These are phyloP conservation scores for Odontocolon sp. DNA, from an alignment of 2,888 invertebrate genomes.

Conservation along the genomic window DNA sequence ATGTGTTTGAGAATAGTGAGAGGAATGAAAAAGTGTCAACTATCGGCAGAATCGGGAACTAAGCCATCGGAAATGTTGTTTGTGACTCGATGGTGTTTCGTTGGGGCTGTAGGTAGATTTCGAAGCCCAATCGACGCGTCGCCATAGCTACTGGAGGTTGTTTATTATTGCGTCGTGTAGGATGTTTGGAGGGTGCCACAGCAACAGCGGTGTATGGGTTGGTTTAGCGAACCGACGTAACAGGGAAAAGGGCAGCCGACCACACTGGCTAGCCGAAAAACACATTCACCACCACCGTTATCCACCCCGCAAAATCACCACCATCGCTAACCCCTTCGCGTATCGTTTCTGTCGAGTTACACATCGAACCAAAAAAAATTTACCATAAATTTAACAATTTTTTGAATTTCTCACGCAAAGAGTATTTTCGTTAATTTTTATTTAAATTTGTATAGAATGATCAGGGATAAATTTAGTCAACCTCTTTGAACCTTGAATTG, in stretches of 20 bases:
- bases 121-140: constrained; percentile 79
- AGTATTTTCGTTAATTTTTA: too few species aligned
- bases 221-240: constrained; percentile 53
- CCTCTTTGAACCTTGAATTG: too few species aligned
- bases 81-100: constrained; percentile 14
- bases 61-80: constrained; percentile 2
- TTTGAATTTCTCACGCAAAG: too few species aligned
- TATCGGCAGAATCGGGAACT: constrained; percentile 44
- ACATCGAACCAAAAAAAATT: too few species aligned
- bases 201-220: too few species aligned
- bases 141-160: constrained; percentile 80
- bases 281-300: constrained; percentile 75
- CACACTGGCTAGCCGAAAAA: constrained; percentile 79
- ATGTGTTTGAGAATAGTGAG: too few species aligned
- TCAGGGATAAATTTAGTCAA: too few species aligned
- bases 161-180: constrained; percentile 80
- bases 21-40: constrained; percentile 46
- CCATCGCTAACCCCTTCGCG: constrained; percentile 56
- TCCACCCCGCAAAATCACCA: constrained; percentile 44
- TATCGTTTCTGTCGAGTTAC: too few species aligned
- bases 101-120: constrained; percentile 67
- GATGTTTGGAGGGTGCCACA: constrained; percentile 60
- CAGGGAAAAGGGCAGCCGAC: constrained; percentile 71
- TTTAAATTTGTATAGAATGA: too few species aligned
- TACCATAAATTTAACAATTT: too few species aligned